phyloP scores from a whole-genome alignment of 2,888 invertebrate genomes.

The Mycalesis mineus region DNA sequence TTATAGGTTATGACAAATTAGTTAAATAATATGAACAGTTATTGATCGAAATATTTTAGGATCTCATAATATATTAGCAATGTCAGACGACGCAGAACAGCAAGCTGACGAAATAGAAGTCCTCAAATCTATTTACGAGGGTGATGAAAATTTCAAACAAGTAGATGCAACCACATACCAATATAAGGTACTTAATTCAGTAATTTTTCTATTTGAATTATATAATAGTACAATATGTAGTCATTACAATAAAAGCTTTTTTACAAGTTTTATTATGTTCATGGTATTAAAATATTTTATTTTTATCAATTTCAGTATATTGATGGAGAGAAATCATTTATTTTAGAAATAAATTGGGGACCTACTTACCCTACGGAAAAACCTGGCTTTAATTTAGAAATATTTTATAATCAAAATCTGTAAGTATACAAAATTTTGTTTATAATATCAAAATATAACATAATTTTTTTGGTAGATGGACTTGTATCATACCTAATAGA shows the following conservation, averaged over 20 bases:
- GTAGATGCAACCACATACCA: slow-evolving; percentile 88
- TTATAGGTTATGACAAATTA: not conserved
- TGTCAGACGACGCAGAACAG: slow-evolving; percentile 79
- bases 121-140: slow-evolving; percentile 94
- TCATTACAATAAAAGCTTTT: no score
- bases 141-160: slow-evolving; percentile 91
- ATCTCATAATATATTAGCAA: slow-evolving; percentile 32
- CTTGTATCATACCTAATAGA: no score
- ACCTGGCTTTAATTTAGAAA: slow-evolving; percentile 90
- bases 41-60: slow-evolving; percentile 8
- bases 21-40: not conserved
- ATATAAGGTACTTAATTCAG: slow-evolving; percentile 84
- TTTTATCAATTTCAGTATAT: slow-evolving; percentile 81
- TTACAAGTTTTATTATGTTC: not conserved
- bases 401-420: slow-evolving; percentile 96
- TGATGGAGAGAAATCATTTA: slow-evolving; percentile 89
- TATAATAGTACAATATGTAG: no score
- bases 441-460: no score
- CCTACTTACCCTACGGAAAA: slow-evolving; percentile 89
- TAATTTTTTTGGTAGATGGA: no score
- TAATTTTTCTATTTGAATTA: no score
- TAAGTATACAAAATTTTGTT: slow-evolving; percentile 73
- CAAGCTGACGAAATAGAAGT: slow-evolving; percentile 95
- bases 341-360: slow-evolving; percentile 93
- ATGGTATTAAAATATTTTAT: not conserved